Evolutionary conservation across 2,113 vertebrate species (phyloP), one percentile per base, ranked within the genome.

Genomic region (Lethenteron camtschaticum): DNA sequence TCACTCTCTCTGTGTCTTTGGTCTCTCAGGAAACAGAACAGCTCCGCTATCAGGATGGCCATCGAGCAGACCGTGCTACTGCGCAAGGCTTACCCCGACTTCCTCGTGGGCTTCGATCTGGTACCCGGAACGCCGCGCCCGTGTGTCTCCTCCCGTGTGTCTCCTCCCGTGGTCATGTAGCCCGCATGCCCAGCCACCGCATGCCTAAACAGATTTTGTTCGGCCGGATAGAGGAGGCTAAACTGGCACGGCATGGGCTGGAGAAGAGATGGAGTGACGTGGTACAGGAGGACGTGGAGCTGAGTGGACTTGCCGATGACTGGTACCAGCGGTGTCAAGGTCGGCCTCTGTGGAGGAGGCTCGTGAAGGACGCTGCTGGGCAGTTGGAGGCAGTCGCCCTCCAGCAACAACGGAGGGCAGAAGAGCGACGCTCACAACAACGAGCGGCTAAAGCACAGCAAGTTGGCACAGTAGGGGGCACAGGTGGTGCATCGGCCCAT

Each of bases 61-160:
- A 60, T 95, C 58, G 1, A 78, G 68, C 74, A 75, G 20, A 84
- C 90, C 3, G 81, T 94, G 76, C 57, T 41, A 4, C 81, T 95
- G 56, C 78, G 78, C 72, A 72, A 16, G 59, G 73, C 16, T 56
- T 96, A 88, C 74, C n/a, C 89, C 20, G 79, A 81, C 16, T 81
- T 77, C 68, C 77, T 95, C 82, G 86, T 84, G 63, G 90, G 91
- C 5, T 95, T 94, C 73, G 88, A 92, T 74, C 74, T 95, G 84
- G 90, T 95, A 79, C 83, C n/a, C 70, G 70, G 18, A 6, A 10
- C 41, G 56, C 57, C 11, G n/a, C 55, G 69, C 16, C 16, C 16
- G 16, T 18, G 16, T 18, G 16, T 18, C 16, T 18, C 16, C 16
- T 18, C 14, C n/a, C 69, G 16, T 9, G 24, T 10, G 56, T n/a